These are phyloP conservation scores for Fregata magnificens DNA, from an alignment of 2,113 vertebrate genomes.

Conservation along the genomic window DNA sequence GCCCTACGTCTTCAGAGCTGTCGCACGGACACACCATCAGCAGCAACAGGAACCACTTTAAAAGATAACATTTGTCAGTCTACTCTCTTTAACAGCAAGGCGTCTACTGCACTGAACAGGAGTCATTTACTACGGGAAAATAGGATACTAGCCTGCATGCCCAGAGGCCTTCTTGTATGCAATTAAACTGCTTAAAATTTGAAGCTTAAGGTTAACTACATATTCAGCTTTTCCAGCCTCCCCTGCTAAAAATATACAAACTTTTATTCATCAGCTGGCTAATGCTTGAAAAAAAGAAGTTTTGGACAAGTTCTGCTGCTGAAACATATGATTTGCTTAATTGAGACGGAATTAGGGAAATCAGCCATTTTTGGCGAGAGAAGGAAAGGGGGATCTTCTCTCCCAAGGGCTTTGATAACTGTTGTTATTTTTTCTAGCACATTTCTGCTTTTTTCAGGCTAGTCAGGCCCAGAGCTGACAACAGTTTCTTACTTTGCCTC, in stretches of 20 bases:
- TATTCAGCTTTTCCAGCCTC: not conserved
- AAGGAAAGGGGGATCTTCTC: not conserved
- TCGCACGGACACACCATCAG: not conserved
- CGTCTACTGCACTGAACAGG: not conserved
- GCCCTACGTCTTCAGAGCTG: not conserved
- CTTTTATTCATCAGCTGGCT: not conserved
- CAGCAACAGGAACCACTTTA: not conserved
- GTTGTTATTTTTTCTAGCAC: constrained; percentile 1
- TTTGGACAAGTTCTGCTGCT: not conserved
- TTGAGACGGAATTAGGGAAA: not conserved
- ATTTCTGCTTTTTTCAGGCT: not conserved
- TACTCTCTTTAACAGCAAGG: not conserved
- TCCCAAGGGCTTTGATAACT: not conserved
- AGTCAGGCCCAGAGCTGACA: not conserved
- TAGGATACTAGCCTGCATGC: not conserved
- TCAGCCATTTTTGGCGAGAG: not conserved
- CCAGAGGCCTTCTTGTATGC: not conserved
- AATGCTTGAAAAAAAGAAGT: not conserved
- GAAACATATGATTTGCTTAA: not conserved
- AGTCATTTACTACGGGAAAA: not conserved
- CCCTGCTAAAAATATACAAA: not conserved
- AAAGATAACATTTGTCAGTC: not conserved
- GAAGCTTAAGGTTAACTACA: not conserved
- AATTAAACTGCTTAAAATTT: not conserved
- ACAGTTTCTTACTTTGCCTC: not conserved